Evolutionary conservation across 2,797 vertebrate genomes (phyloP).

Genomic region (Manis pentadactyla): DNA sequence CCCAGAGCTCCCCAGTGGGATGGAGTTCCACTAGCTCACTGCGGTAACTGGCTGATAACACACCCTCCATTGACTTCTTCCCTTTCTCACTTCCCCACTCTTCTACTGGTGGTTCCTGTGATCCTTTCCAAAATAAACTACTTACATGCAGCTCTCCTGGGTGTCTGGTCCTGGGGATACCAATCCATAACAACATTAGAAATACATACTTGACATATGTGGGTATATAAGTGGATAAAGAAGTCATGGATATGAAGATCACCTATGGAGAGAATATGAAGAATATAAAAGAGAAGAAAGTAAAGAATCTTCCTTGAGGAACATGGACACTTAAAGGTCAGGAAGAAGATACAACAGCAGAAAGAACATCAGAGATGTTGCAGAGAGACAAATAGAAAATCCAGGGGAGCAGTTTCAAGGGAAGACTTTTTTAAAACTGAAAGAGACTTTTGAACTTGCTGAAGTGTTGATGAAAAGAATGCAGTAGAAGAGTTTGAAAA

Average conservation of each 20-base stretch:
- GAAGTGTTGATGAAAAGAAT: background rate
- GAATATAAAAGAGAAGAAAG: background rate
- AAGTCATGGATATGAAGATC: background rate
- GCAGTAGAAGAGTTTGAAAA: background rate
- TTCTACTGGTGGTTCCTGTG: background rate
- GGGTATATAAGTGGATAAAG: background rate
- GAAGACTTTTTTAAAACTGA: background rate
- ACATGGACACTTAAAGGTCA: background rate
- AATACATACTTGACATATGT: background rate
- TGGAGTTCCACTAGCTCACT: background rate
- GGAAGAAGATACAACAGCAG: background rate
- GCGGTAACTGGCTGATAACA: background rate
- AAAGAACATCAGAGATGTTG: background rate
- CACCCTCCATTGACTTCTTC: background rate
- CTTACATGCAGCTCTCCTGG: background rate
- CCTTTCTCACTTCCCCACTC: background rate
- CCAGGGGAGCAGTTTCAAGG: background rate
- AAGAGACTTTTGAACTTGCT: background rate
- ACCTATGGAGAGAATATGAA: background rate
- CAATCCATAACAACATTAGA: background rate
- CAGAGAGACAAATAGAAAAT: background rate
- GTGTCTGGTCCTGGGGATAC: background rate
- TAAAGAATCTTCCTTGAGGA: background rate
- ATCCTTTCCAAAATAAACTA: slow-evolving; percentile 28
- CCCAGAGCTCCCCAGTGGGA: background rate